Percentiles rank a stretch among this genome's conserved stretches.
Conservation (phyloP, 2,797 vertebrate species). For the Bufotes viridis region DNA sequence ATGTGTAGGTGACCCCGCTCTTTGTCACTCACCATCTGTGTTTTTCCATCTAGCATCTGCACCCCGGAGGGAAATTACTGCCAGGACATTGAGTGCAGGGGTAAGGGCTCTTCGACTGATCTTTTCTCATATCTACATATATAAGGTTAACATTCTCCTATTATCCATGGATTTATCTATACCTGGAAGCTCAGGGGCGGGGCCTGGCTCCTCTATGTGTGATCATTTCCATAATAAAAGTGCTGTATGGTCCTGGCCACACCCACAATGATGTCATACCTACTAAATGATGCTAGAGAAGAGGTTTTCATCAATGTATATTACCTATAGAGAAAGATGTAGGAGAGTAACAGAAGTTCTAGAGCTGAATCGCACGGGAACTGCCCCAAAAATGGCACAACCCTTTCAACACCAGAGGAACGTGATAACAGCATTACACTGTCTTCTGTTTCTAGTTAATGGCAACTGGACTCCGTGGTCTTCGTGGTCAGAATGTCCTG, state of each 20-base stretch:
- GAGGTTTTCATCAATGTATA: too few species aligned
- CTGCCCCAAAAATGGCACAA: background rate
- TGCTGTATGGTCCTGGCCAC: background rate
- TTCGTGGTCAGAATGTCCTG: slow-evolving; percentile 86
- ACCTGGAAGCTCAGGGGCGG: background rate
- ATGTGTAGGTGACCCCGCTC: background rate
- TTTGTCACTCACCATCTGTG: background rate
- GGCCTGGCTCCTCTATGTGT: background rate
- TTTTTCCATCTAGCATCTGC: slow-evolving; percentile 77
- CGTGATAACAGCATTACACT: background rate
- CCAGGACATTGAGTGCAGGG: slow-evolving; percentile 79
- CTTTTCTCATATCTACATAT: background rate
- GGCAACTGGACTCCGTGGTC: slow-evolving; percentile 87
- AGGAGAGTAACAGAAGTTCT: too few species aligned
- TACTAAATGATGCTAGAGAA: background rate
- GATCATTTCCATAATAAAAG: background rate
- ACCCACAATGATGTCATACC: background rate
- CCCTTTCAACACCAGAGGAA: background rate
- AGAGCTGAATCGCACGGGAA: too few species aligned
- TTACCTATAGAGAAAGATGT: too few species aligned
- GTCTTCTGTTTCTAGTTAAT: slow-evolving; percentile 70
- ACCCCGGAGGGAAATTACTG: slow-evolving; percentile 87
- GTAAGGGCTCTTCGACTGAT: slow-evolving; percentile 70
- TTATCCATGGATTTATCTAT: background rate
- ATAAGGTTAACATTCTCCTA: background rate